Evolutionary conservation across 2,888 invertebrate species (phyloP), one percentile per base, ranked within the genome.

Genomic region (Tiphia femorata): DNA sequence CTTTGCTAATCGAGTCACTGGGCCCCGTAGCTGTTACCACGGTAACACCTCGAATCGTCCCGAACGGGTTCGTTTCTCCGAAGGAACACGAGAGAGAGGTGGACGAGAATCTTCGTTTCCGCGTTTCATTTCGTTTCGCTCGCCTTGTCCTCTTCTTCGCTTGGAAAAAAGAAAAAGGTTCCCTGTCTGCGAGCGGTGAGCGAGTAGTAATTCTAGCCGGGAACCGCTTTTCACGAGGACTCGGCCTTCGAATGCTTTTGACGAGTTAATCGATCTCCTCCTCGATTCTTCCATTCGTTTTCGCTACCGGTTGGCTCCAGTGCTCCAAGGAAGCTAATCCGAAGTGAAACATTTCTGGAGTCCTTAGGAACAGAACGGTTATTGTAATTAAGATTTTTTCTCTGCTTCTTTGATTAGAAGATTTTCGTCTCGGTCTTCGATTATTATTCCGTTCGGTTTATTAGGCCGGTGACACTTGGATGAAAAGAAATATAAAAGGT

Each of bases 1-100:
- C 76, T 65, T 76, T 79, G 74, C 76, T 80, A 79, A 79, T 79
- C 77, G 77, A 76, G 71, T 80, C 77, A 69, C 67, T 58, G 58
- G 66, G n/a, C n/a, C n/a, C 64, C 54, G 56, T 67, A 65, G 55
- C 65, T 69, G 80, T 78, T 77, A 71, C 73, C 73, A 73, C 63
- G 77, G 76, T 72, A 71, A 76, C 77, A 62, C 64, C 64, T 67
- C 62, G 55, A 58, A 54, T 48, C 57, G 58, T 53, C 53, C 61
- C 64, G 51, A 61, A 64, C 60, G 51, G 64, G 59, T 64, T 63
- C 58, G 46, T 49, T 20, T 49, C 49, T 49, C 49, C 38, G 61
- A 46, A 51, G 12, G 33, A 33, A 33, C 30, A 29, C 33, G 33
- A 33, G 33, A 33, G n/a, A n/a, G n/a, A n/a, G n/a, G n/a, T n/a